Base-by-base conservation (phyloP, 2,113 vertebrate species). In the Paramormyrops kingsleyae region DNA sequence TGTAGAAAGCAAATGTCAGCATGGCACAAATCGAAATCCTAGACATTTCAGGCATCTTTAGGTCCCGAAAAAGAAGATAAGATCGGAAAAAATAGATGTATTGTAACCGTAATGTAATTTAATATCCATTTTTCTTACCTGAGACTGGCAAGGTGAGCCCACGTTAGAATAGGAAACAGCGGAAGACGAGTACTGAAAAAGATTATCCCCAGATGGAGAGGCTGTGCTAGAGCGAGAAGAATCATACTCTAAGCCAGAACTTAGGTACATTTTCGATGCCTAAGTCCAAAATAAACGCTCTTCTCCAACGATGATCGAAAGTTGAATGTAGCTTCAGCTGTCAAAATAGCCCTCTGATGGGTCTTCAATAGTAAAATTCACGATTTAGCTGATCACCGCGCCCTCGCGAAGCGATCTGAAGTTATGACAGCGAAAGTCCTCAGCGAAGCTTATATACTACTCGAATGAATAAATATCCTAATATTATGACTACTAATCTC, bases 151-250 rank as follows among this genome's bases (percentile, higher is more conserved):
- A 3, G 97, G 97, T 5, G 98, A 98, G n/a, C 96, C 97, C 94
- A 98, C 95, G 93, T 97, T 97, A 88, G 97, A 97, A 90, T 97
- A 98, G 9, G 97, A 98, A 87, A 97, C 97, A 0, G 97, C 96
- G 13, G 95, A 94, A 0, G 98, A 98, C 0, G 96, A 95, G 84
- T 96, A 97, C 90, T 98, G 98, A 53, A 95, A 96, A 52, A 97
- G 92, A 27, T 93, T 97, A 91, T 99, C 98, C 66, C 94, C 96
- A 17, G 97, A 96, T 17, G 97, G 98, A 35, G 98, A 99, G 87
- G 98, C 98, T 90, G 97, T 98, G 94, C 98, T 99, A 95, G 98
- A 99, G 92, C 98, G 98, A 46, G 98, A 97, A 0, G 97, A 93
- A 91, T 99, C 98, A 92, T 97, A 97, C 46, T 99, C 98, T 77